Conservation (phyloP, 2,888 invertebrate genomes). For the Drosophila subsilvestris region DNA sequence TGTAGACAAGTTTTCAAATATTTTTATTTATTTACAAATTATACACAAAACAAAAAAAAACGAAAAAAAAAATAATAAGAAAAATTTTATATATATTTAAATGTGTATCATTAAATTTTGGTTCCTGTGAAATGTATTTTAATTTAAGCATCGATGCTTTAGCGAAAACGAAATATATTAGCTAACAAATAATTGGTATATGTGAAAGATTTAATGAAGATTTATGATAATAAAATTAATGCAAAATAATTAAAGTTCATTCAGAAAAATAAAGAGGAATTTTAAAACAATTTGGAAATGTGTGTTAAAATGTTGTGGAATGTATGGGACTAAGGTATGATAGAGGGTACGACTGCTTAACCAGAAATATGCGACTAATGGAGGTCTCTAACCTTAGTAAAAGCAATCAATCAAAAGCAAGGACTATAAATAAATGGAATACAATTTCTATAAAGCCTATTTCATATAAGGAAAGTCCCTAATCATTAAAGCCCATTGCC, state of each 20-base stretch:
- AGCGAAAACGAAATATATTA: conserved; percentile 38
- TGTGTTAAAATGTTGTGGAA: background rate
- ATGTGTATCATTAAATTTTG: conserved; percentile 22
- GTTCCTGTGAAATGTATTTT: conserved; percentile 45
- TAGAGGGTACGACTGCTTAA: too few species aligned
- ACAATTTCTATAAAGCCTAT: too few species aligned
- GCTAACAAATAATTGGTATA: conserved; percentile 49
- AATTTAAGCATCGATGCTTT: conserved; percentile 31
- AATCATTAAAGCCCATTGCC: too few species aligned
- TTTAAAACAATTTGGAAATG: conserved; percentile 38
- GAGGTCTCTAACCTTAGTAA: background rate
- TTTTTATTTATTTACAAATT: conserved; percentile 55
- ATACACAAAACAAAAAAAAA: background rate
- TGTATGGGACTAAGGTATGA: too few species aligned
- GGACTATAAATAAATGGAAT: too few species aligned
- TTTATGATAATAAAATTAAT: conserved; percentile 39
- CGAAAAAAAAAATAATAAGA: background rate
- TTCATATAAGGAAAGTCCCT: too few species aligned
- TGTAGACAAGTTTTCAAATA: conserved; percentile 42
- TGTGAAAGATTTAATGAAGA: conserved; percentile 47
- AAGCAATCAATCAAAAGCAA: too few species aligned
- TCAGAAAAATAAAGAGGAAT: conserved; percentile 66
- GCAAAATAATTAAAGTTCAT: conserved; percentile 50
- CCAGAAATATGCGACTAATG: too few species aligned
- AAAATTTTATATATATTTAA: conserved; percentile 4